Evolutionary conservation across 1,140 invertebrate species (phyloP).

Genomic region (Oedothorax gibbosus): DNA sequence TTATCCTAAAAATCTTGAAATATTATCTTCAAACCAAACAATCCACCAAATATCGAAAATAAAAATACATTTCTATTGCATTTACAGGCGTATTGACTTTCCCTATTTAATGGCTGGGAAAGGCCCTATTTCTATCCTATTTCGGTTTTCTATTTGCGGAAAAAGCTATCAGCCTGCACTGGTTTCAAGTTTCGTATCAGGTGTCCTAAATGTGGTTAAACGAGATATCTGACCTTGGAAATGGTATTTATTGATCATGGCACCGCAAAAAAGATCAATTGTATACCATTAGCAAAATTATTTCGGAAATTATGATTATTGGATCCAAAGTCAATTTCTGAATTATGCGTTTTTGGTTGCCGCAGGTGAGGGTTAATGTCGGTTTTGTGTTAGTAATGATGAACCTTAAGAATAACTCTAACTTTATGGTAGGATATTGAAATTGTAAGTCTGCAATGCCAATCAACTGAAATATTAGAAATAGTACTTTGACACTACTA

Average conservation of each 20-base stretch:
- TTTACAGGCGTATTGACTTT: slow-evolving; percentile 24
- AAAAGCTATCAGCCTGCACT: slow-evolving; percentile 28
- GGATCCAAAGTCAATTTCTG: not conserved
- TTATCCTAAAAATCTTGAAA: not conserved
- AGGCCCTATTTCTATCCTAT: slow-evolving; percentile 41
- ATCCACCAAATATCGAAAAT: not conserved
- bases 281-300: slow-evolving; percentile 32
- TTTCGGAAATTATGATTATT: not conserved
- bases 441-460: too few relatives aligned
- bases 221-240: slow-evolving; percentile 24
- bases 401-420: not conserved
- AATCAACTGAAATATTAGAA: too few relatives aligned
- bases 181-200: slow-evolving; percentile 11
- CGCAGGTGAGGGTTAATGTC: not conserved
- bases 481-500: too few relatives aligned
- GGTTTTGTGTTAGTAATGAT: not conserved
- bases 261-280: slow-evolving; percentile 5
- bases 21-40: not conserved
- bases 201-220: slow-evolving; percentile 28
- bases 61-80: slow-evolving; percentile 1
- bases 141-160: slow-evolving; percentile 42
- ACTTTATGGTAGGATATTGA: not conserved
- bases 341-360: not conserved
- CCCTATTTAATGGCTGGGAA: slow-evolving; percentile 30
- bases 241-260: slow-evolving; percentile 31